A percentile compares a stretch with the other conserved stretches of the same genome.
phyloP scores from a whole-genome alignment of 1,140 invertebrate species.

The Drosophila lini region DNA sequence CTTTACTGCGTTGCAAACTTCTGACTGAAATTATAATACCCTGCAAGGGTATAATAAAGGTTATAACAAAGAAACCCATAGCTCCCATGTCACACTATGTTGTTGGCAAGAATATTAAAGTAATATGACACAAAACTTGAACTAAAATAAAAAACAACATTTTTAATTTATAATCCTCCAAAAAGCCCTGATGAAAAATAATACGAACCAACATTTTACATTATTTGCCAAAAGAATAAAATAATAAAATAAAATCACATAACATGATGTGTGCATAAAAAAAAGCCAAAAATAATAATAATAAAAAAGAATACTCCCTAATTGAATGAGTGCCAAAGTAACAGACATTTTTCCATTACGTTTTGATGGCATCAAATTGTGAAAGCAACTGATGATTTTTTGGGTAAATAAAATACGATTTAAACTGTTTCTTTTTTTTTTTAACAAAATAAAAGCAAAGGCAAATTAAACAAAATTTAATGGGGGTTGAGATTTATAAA shows the following conservation, averaged over 20 bases:
- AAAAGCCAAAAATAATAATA: too few species aligned
- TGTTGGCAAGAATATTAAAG: background rate
- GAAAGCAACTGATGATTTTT: slow-evolving; percentile 10
- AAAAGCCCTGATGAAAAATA: background rate
- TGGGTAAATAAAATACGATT: slow-evolving; percentile 6
- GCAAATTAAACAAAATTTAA: slow-evolving; percentile 1
- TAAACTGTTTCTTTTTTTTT: background rate
- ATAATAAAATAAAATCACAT: slow-evolving; percentile 8
- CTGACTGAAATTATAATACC: too few species aligned
- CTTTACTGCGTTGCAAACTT: too few species aligned
- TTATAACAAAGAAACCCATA: background rate
- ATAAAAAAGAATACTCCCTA: background rate
- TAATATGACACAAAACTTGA: background rate
- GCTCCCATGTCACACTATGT: background rate
- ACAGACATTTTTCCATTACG: slow-evolving; percentile 9
- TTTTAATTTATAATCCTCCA: background rate
- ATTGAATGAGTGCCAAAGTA: slow-evolving; percentile 8
- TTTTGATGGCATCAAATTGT: slow-evolving; percentile 5
- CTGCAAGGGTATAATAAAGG: too few species aligned
- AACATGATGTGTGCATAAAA: slow-evolving; percentile 1
- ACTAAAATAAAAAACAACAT: background rate
- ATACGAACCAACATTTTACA: background rate
- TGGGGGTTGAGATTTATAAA: slow-evolving; percentile 13
- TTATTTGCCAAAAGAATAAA: slow-evolving; percentile 7
- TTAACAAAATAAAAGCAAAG: background rate